Conservation (phyloP, 2,113 vertebrate genomes). For the Menidia beryllina region DNA sequence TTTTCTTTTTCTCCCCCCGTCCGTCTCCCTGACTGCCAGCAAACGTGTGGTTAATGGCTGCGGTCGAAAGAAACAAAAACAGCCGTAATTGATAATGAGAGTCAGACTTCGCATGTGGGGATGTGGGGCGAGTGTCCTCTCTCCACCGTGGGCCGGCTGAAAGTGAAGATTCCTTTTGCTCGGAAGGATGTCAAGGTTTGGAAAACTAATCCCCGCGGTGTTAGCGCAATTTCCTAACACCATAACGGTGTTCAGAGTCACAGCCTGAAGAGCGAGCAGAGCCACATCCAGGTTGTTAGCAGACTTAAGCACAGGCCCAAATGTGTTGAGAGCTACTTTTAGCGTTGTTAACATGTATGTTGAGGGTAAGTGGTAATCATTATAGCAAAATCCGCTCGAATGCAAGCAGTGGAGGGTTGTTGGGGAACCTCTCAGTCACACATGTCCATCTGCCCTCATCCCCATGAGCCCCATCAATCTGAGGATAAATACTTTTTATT, state of each 20-base stretch:
- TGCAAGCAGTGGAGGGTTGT: conserved; percentile 43
- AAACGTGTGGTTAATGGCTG: conserved; percentile 77
- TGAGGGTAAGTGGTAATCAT: conserved; percentile 53
- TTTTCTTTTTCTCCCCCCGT: conserved; percentile 45
- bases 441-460: conserved; percentile 55
- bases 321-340: conserved; percentile 33
- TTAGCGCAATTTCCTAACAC: conserved; percentile 61
- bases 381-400: conserved; percentile 29
- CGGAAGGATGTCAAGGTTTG: conserved; percentile 59
- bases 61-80: conserved; percentile 83
- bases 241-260: conserved; percentile 61
- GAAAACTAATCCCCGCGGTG: conserved; percentile 52
- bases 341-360: conserved; percentile 51
- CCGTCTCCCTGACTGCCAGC: conserved; percentile 59
- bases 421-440: conserved; percentile 32
- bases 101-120: conserved; percentile 73
- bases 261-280: conserved; percentile 19
- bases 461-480: conserved; percentile 41
- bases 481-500: conserved; percentile 67
- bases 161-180: conserved; percentile 39
- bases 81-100: conserved; percentile 84
- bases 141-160: conserved; percentile 33
- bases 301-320: conserved; percentile 27
- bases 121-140: conserved; percentile 42
- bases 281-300: conserved; percentile 15